phyloP scores from a whole-genome alignment of 2,113 vertebrate species.

The Canis aureus region DNA sequence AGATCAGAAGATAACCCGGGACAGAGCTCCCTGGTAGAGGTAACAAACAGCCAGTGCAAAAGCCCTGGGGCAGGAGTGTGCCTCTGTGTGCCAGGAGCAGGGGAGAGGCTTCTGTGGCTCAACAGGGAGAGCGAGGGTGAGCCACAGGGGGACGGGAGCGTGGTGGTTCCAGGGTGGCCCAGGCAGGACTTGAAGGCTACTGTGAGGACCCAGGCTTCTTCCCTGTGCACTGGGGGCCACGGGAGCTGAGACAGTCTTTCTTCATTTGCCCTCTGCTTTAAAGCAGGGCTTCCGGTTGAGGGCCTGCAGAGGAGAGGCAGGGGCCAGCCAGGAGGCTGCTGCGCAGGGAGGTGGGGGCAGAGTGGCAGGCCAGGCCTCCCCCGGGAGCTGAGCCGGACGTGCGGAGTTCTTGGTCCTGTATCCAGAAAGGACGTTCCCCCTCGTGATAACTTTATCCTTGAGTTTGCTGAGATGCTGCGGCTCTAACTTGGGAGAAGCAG shows the following conservation, averaged over 20 bases:
- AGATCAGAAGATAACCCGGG: fast-evolving
- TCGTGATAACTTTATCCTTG: background rate
- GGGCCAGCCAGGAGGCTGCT: background rate
- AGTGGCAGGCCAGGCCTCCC: fast-evolving
- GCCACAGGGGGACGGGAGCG: fast-evolving
- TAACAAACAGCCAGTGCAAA: too few relatives aligned
- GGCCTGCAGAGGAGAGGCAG: fast-evolving
- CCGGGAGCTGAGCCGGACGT: fast-evolving
- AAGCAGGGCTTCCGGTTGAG: background rate
- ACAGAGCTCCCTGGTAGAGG: background rate
- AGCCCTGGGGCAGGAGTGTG: background rate
- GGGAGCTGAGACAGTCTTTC: background rate
- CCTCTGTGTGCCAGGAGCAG: fast-evolving
- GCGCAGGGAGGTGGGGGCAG: fast-evolving
- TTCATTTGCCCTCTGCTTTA: background rate
- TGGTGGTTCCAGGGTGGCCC: fast-evolving
- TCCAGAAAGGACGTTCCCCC: background rate
- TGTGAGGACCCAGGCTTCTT: too few relatives aligned
- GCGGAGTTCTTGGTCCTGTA: fast-evolving
- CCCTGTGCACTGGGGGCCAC: fast-evolving
- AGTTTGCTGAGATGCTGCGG: fast-evolving
- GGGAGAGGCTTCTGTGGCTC: fast-evolving
- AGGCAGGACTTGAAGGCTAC: background rate
- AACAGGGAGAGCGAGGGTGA: background rate
- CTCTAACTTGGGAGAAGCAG: background rate